Evolutionary conservation across 1,140 invertebrate genomes (phyloP), one percentile per base, ranked within the genome.

Genomic region (Penaeus chinensis): DNA sequence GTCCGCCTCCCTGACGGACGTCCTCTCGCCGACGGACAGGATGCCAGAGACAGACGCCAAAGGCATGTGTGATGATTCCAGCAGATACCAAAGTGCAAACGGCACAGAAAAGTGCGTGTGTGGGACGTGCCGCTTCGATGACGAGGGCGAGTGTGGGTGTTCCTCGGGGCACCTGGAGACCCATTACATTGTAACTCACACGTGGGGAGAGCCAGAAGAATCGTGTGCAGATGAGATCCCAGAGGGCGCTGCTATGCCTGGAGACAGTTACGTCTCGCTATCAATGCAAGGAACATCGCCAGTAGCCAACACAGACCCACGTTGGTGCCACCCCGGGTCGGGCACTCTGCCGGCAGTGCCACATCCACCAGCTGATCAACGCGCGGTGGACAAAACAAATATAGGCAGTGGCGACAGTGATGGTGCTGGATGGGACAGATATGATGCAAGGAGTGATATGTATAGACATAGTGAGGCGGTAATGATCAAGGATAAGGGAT

Each of bases 261-360:
- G 47, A 22, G 32, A 80, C 77, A 69, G 42, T 61, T 78, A 71
- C 69, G 42, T 74, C 32, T 27, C 18, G 13, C 62, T 37, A 47
- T 77, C 86, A 54, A 27, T 19, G 79, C 74, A 42, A 37, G 86
- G 24, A 60, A 78, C 80, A 13, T 77, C 74, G 86, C 80, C 86
- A 87, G 86, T 87, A 66, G 86, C 86, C 81, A 87, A 83, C 78
- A 65, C 80, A 42, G 86, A 81, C 66, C 22, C 86, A 42, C 47
- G 80, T 32, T 81, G 65, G 86, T 87, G 86, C 86, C 80, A 87
- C 86, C 27, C 61, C n/a, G 80, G 80, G 32, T 60, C 18, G 54
- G 74, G 79, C 81, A 87, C 80, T 61, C 60, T 22, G 71, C 78
- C 78, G 79, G 61, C 71, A 77, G 60, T 47, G 69, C 80, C 86